Conservation (phyloP, 1,140 invertebrate species). For the Eurosta solidaginis region DNA sequence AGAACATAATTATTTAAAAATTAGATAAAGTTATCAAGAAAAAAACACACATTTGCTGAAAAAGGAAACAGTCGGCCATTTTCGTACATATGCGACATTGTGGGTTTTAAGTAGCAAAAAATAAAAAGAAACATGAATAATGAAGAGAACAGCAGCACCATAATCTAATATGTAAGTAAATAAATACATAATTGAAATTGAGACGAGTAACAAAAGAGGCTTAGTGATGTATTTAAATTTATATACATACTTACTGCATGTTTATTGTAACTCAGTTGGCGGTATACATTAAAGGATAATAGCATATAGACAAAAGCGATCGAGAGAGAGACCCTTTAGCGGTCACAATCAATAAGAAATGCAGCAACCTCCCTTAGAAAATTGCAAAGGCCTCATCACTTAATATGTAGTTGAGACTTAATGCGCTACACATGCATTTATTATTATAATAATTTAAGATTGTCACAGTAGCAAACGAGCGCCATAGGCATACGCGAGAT, state of each 20-base stretch:
- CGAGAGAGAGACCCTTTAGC: background rate
- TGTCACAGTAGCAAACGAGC: background rate
- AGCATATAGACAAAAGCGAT: background rate
- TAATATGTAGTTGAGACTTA: background rate
- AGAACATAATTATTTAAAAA: background rate
- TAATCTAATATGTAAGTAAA: too few species aligned
- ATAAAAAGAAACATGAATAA: background rate
- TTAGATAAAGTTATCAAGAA: constrained; percentile 10
- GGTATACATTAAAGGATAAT: constrained; percentile 27
- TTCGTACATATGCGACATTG: background rate
- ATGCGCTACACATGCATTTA: background rate
- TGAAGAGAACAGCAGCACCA: background rate
- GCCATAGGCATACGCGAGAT: background rate
- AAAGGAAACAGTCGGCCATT: background rate
- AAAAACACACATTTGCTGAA: background rate
- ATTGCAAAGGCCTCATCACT: constrained; percentile 7
- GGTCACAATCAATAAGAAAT: constrained; percentile 20
- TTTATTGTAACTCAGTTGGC: background rate
- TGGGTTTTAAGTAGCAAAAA: background rate
- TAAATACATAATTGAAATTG: constrained; percentile 5
- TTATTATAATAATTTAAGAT: background rate
- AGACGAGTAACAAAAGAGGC: background rate
- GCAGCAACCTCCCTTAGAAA: background rate
- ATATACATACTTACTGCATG: background rate
- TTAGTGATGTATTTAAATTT: background rate